Evolutionary conservation across 2,888 invertebrate species (phyloP), one percentile per base, ranked within the genome.

Genomic region (Diaprepes abbreviatus): DNA sequence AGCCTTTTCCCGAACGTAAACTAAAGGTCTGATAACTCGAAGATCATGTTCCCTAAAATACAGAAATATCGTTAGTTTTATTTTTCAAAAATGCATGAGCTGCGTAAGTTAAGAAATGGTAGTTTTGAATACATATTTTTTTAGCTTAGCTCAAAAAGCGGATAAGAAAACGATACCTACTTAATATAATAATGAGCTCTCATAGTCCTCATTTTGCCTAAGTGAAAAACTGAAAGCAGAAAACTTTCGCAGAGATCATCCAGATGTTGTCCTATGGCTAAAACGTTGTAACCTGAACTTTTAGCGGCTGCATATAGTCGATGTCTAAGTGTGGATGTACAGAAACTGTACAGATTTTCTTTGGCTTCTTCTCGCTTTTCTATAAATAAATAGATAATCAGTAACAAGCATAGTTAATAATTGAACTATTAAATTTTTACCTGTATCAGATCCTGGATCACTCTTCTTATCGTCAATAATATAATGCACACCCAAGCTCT

Each of bases 261-360:
- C 58, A 96, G 85, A 81, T 93, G 92, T 81, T 96, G 95, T 1
- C 94, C 95, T 31, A 96, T 85, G 0, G 95, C 95, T n/a, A 95
- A 86, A 1, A 95, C 95, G 81, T 94, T 93, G 85, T 93, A 96
- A 0, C 91, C 91, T 76, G 93, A 90, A 63, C 89, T 87, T 71
- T 91, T 88, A 0, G 94, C 94, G 24, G 92, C 88, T 0, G 89
- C 86, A 81, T 94, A 93, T 35, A 94, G 88, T 70, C 93, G 89
- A 3, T 92, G 91, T 10, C 94, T 87, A 73, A 91, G 90, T 81
- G 90, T 88, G 69, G 91, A 88, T 52, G 89, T 88, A 79, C 93
- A 90, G 86, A 93, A 95, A 78, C 92, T 93, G 78, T 90, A 80
- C 21, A 79, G 74, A 67, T 81, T 82, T 60, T 82, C 81, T 71